Evolutionary conservation across 2,113 vertebrate genomes (phyloP), one percentile per base, ranked within the genome.

Genomic region (Phyllostomus discolor): DNA sequence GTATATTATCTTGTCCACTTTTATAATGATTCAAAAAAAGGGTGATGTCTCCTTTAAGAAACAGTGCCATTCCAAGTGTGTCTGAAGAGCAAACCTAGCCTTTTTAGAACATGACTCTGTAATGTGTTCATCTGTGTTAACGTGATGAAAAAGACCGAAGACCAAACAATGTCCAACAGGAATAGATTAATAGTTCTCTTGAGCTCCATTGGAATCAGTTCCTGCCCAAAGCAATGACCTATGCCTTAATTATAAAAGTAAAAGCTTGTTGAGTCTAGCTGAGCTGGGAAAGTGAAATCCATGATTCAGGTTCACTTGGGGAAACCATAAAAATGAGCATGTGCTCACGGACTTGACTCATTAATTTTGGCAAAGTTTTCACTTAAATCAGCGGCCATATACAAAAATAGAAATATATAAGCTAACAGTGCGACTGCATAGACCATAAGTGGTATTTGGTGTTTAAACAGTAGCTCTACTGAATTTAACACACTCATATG

Each of bases 281-380:
- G 31, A 67, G 54, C 48, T 86, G 50, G 43, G 67, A 92, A 92
- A 67, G 93, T 31, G 64, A 75, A 43, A 73, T 69, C 33, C 3
- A 1, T 88, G 57, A 90, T 73, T 95, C 67, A 59, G 10, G 10
- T 82, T 89, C 73, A 89, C 64, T 83, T 64, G 72, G 69, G 73
- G 50, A 94, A 95, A 90, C 17, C 14, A 84, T 79, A 81, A 97
- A 95, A 72, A 62, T 59, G 54, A 72, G 83, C 66, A 54, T n/a
- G 22, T 17, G 1, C 22, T 91, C 20, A 43, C 10, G n/a, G 28
- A 67, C 54, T 43, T 31, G 26, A 88, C 48, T 43, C 43, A 85
- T 78, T 92, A 75, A 87, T 82, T 84, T 90, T 85, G 72, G 52
- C 41, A 91, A 64, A 91, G 33, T 80, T 94, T 92, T 75, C 33